Conservation (phyloP, 2,113 vertebrate species). For the Odobenus rosmarus region DNA sequence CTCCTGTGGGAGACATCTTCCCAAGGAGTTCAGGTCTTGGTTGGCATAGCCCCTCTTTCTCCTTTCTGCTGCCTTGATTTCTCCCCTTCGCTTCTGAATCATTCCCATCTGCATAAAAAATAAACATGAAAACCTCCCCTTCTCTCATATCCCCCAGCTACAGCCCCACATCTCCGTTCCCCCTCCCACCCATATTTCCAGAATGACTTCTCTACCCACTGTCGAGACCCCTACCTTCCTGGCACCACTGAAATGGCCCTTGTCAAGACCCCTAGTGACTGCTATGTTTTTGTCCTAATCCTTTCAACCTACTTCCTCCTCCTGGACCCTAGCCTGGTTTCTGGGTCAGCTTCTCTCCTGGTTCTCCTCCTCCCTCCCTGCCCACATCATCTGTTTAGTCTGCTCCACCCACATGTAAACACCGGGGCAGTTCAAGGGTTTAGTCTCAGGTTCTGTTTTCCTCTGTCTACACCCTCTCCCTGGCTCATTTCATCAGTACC, state of each 20-base stretch:
- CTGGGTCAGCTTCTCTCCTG: not conserved
- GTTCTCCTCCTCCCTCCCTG: not conserved
- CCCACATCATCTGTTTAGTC: not conserved
- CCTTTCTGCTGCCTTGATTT: not conserved
- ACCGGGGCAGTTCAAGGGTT: not conserved
- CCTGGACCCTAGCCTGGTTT: not conserved
- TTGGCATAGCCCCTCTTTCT: not conserved
- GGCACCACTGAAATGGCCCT: not conserved
- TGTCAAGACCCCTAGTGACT: not conserved
- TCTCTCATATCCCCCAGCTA: not conserved
- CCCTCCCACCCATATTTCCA: not conserved
- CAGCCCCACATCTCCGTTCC: not conserved
- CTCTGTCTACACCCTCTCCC: not conserved
- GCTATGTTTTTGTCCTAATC: not conserved
- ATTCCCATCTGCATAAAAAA: constrained; percentile 15
- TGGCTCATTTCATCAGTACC: not conserved
- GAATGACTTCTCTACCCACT: not conserved
- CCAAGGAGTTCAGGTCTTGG: not conserved
- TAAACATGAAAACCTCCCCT: not conserved
- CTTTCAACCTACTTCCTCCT: not conserved
- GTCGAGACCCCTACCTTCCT: accelerated
- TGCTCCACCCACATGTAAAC: not conserved
- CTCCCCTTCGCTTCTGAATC: not conserved
- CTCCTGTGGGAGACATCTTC: not conserved
- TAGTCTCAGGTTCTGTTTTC: not conserved